Base-by-base conservation (phyloP, 2,888 invertebrate genomes). In the Nezara viridula region DNA sequence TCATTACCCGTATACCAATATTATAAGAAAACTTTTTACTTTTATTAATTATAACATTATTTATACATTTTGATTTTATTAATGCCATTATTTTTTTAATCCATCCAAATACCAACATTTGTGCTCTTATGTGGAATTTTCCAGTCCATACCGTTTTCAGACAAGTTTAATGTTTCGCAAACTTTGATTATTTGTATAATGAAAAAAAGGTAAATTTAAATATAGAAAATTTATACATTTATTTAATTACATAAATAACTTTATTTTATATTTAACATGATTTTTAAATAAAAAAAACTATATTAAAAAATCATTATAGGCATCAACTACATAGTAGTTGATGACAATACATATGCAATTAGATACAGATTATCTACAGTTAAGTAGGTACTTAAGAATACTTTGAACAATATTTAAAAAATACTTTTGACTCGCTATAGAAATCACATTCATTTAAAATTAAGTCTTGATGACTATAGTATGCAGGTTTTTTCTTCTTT, bases 301-400 rank as follows among this genome's bases (percentile, higher is more conserved):
- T 40, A 60, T 27, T 60, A 60, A 60, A 60, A 60, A 60, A 60
- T 55, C 55, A 55, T 55, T 55, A 9, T 24, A 37, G 24, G 40
- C 77, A 77, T 40, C 40, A 77, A 40, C 77, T 77, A 77, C 77
- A 77, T 77, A 77, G 77, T 77, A 77, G 77, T 40, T 77, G 37
- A 77, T 77, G 40, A 37, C 32, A 77, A 40, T 27, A 16, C 9
- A 27, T 16, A 60, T 60, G n/a, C n/a, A 55, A 24, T 55, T n/a
- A 55, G 55, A n/a, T n/a, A n/a, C 0, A 55, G 7, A 55, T 55
- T 55, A 60, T 27, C 27, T 60, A 27, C 27, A 60, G 1, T 60
- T 60, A 60, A 60, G 60, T 60, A 60, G 60, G 60, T 60, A 27
- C 60, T 60, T 60, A 60, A 14, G 16, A 27, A 60, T 27, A 60